Base-by-base conservation (phyloP, 23 tunicate genomes). In the Styela plicata region DNA sequence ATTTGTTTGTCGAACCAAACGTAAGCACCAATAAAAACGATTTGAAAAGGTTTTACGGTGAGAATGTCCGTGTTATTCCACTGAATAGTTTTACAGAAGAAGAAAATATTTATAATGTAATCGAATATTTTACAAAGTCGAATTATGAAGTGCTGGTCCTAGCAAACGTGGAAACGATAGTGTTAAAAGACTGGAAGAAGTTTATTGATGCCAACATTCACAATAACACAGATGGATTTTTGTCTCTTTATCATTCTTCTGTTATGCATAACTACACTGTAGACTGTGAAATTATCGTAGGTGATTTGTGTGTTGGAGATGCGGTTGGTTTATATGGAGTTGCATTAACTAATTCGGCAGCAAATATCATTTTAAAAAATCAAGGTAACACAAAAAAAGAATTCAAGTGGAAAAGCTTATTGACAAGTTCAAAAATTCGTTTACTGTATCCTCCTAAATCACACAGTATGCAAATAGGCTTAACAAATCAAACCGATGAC, bases 201-300 rank as follows among this genome's bases (percentile, higher is more conserved):
- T 71, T 71, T 27, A 71, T 71, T n/a, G 34, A 31, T 32, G 37
- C 16, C 17, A 21, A 71, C 34, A 71, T 71, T 33, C 16, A 28
- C 7, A 17, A 71, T 18, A 29, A 27, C 5, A 34, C 36, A 3
- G 24, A 21, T 5, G 36, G 24, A 71, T 71, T 71, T 71, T 26
- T 71, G 29, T 71, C 77, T 27, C 35, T 71, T 18, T 71, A 71
- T 32, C 77, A 71, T 71, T 71, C 77, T 3, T 33, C 77, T 3
- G 35, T 13, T 3, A 71, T 71, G 77, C 77, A 71, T 17, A 34
- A 71, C 17, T 71, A 30, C 17, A 32, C 77, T 3, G 24, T 21
- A 5, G 77, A 71, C 36, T 71, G 77, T 71, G 77, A 31, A 26
- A 5, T 3, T 21, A 26, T 30, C 7, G 35, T 3, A 27, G 77